Conservation (phyloP, 1,140 invertebrate species). For the Stenopsyche tienmushanensis region DNA sequence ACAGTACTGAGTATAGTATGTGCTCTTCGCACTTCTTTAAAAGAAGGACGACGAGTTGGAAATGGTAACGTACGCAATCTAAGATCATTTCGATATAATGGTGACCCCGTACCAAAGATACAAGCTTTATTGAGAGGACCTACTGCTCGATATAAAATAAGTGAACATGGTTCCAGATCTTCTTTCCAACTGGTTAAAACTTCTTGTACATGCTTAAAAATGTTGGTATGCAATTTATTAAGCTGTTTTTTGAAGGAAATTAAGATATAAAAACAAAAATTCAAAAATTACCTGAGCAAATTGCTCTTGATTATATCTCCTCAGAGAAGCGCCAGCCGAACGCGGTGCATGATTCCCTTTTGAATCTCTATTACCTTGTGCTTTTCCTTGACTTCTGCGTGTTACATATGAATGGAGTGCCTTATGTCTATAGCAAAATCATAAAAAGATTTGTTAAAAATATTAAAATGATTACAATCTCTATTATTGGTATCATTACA, state of each 20-base stretch:
- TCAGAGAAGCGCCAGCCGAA: conserved; percentile 78
- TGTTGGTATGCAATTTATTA: no score
- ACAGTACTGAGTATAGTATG: conserved; percentile 70
- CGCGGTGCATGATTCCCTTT: conserved; percentile 66
- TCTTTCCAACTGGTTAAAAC: conserved; percentile 69
- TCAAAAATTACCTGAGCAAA: conserved; percentile 70
- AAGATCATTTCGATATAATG: conserved; percentile 66
- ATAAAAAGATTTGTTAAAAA: background rate
- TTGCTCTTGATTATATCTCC: conserved; percentile 76
- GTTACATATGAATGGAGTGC: conserved; percentile 88
- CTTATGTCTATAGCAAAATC: conserved; percentile 63
- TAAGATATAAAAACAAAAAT: no score
- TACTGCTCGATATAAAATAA: conserved; percentile 78
- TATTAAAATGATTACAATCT: no score
- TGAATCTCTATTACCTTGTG: conserved; percentile 69
- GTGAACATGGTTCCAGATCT: conserved; percentile 66
- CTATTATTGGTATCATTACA: no score
- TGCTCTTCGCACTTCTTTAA: conserved; percentile 77
- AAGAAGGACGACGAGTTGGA: conserved; percentile 78
- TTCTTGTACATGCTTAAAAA: conserved; percentile 77
- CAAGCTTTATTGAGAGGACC: conserved; percentile 71
- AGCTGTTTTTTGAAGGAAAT: background rate
- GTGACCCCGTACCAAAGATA: conserved; percentile 74
- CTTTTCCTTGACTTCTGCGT: conserved; percentile 78
- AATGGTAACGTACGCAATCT: conserved; percentile 78